phyloP scores from a whole-genome alignment of 2,797 vertebrate genomes.

The Jordanella pulchra region DNA sequence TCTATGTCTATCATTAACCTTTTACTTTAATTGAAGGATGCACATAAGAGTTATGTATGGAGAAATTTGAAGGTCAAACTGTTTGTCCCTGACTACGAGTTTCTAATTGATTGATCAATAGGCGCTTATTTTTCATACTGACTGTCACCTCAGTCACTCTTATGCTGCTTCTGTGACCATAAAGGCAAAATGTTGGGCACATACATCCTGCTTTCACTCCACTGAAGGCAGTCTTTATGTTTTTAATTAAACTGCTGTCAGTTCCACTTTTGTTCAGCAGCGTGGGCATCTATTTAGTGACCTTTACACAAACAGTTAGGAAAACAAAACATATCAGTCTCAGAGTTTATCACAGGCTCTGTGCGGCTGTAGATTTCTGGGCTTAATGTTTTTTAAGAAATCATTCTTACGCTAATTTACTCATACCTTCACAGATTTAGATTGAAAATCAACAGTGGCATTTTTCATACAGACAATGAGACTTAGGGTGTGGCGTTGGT shows the following conservation, averaged over 20 bases:
- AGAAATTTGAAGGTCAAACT: neutral
- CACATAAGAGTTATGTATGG: neutral
- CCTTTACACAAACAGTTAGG: constrained; percentile 48
- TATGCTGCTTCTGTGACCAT: constrained; percentile 4
- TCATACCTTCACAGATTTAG: too few relatives aligned
- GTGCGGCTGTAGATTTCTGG: neutral
- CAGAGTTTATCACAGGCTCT: constrained; percentile 14
- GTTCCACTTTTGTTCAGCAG: constrained; percentile 15
- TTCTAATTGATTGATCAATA: neutral
- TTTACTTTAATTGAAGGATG: neutral
- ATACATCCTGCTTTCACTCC: constrained; percentile 4
- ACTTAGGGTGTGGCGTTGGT: too few relatives aligned
- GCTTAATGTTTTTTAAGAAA: neutral
- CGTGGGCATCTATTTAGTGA: constrained; percentile 39
- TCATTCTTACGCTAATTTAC: neutral
- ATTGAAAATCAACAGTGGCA: neutral
- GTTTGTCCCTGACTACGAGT: neutral
- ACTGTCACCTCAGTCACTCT: neutral
- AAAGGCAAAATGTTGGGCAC: constrained; percentile 1
- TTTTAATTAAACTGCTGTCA: constrained; percentile 12
- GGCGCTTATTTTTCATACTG: neutral
- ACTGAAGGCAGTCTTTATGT: constrained; percentile 6
- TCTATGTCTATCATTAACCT: neutral
- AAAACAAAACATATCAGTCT: constrained; percentile 12
- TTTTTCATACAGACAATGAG: too few relatives aligned